A percentile compares a stretch with the other conserved stretches of the same genome.
phyloP scores from a whole-genome alignment of 2,797 vertebrate species.

The Hemitrygon akajei region DNA sequence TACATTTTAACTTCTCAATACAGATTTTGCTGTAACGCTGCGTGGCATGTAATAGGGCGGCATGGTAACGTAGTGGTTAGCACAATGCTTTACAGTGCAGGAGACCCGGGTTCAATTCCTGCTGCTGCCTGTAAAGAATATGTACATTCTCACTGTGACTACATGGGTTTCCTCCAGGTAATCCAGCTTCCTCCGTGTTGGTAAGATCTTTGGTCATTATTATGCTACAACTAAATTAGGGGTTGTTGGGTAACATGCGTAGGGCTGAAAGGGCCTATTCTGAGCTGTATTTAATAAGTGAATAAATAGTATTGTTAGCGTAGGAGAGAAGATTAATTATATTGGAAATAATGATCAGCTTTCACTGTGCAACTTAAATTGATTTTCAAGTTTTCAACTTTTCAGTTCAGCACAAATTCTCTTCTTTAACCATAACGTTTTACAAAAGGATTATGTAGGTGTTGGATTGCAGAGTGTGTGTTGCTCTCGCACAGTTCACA shows the following conservation, averaged over 20 bases:
- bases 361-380: neutral
- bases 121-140: too few relatives aligned
- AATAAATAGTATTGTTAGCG: neutral
- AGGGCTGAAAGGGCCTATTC: too few relatives aligned
- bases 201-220: too few relatives aligned
- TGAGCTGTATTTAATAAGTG: too few relatives aligned
- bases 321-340: neutral
- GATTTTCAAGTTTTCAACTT: neutral
- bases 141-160: too few relatives aligned
- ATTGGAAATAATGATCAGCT: neutral
- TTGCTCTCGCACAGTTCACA: neutral
- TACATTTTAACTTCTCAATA: neutral
- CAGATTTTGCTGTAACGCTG: neutral
- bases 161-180: too few relatives aligned
- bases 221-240: too few relatives aligned
- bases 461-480: neutral
- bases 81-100: too few relatives aligned
- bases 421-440: slow-evolving; percentile 3
- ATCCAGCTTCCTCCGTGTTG: too few relatives aligned
- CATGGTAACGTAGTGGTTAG: too few relatives aligned
- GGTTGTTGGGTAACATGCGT: too few relatives aligned
- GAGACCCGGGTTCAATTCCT: too few relatives aligned
- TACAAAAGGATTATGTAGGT: neutral
- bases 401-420: neutral
- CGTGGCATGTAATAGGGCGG: neutral